Evolutionary conservation across 1,140 invertebrate genomes (phyloP).

Genomic region (Artemia franciscana): DNA sequence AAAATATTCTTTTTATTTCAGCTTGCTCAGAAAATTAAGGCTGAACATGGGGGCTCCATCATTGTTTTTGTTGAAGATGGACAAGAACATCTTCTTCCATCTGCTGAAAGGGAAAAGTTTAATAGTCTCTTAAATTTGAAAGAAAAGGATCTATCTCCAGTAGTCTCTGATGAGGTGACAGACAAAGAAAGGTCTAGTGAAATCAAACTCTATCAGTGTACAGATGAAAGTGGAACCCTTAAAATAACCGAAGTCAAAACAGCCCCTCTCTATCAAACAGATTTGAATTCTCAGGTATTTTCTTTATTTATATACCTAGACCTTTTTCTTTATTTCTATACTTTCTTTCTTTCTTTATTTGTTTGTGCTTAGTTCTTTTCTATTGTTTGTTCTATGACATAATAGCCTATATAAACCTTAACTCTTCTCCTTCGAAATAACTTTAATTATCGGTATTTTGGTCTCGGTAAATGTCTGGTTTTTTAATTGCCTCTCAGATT

Average conservation of each 20-base stretch:
- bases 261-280: conserved; percentile 48
- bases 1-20: conserved; percentile 9
- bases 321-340: not conserved
- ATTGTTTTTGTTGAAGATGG: conserved; percentile 62
- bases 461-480: too few species aligned
- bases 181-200: conserved; percentile 13
- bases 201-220: conserved; percentile 41
- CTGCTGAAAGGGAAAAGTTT: conserved; percentile 35
- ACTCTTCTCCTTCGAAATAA: too few species aligned
- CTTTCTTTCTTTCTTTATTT: not conserved
- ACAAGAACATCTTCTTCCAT: conserved; percentile 44
- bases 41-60: conserved; percentile 21
- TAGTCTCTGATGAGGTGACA: conserved; percentile 16
- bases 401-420: too few species aligned
- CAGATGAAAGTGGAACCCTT: conserved; percentile 51
- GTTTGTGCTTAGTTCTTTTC: not conserved
- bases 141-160: conserved; percentile 15
- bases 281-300: conserved; percentile 50
- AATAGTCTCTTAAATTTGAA: conserved; percentile 40
- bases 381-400: not conserved
- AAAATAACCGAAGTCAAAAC: conserved; percentile 65
- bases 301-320: too few species aligned
- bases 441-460: too few species aligned
- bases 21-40: conserved; percentile 21
- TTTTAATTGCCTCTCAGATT: too few species aligned